phyloP scores from a whole-genome alignment of 2,797 vertebrate genomes.

The Characodon lateralis region DNA sequence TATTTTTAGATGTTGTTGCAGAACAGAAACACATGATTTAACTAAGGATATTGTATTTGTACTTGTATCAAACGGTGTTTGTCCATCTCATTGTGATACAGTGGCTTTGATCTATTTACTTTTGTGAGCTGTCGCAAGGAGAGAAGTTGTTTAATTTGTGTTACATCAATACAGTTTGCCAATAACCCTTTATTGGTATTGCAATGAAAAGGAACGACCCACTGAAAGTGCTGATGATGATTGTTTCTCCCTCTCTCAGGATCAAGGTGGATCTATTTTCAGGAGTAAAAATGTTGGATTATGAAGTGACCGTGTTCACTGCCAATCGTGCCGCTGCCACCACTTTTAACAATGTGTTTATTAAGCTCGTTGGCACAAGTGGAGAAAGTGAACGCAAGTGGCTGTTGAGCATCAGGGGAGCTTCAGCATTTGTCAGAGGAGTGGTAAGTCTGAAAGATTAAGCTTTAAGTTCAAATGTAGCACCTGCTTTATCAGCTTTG shows the following conservation, averaged over 20 bases:
- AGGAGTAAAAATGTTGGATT: neutral
- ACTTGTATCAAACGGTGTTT: neutral
- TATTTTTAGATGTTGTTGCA: neutral
- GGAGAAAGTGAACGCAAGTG: slow-evolving; percentile 40
- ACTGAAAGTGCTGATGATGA: neutral
- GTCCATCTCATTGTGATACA: neutral
- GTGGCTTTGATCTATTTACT: neutral
- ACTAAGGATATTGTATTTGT: neutral
- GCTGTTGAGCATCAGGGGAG: neutral
- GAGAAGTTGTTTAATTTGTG: neutral
- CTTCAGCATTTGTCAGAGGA: slow-evolving; percentile 17
- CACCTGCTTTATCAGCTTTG: neutral
- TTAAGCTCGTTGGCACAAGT: slow-evolving; percentile 57
- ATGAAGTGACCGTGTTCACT: slow-evolving; percentile 18
- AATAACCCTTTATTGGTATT: neutral
- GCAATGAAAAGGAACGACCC: neutral
- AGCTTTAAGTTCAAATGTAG: neutral
- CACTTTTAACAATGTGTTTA: slow-evolving; percentile 36
- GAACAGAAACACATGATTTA: neutral
- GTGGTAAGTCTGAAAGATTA: slow-evolving; percentile 51
- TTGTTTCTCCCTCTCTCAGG: neutral
- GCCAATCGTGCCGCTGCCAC: neutral
- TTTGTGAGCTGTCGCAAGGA: neutral
- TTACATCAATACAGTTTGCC: neutral
- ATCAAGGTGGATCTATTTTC: neutral